Base-by-base conservation (phyloP, 2,113 vertebrate genomes). In the Spea multiplicata region DNA sequence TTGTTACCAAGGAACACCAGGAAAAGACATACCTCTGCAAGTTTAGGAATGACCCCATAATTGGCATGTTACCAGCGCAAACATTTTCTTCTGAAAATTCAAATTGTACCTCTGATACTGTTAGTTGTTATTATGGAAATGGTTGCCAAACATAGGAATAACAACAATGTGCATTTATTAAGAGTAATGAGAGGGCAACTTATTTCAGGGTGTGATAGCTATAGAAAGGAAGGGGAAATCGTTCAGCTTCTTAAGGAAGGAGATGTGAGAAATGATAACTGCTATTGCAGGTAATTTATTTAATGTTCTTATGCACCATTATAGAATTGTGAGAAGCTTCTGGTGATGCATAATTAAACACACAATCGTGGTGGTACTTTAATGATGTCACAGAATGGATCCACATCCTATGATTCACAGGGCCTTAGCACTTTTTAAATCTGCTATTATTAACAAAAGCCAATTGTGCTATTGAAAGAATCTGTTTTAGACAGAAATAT, bases 1-100 rank as follows among this genome's bases (percentile, higher is more conserved):
- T 61, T 84, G 89, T 90, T 89, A 90, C 88, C 87, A 88, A 88
- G 89, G 83, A 84, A 90, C 88, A 84, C 81, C 88, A 86, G 87
- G 85, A 77, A 84, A 87, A 83, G 85, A 83, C 71, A 88, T 88
- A 80, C 86, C 89, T 87, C 87, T 88, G 82, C 84, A 86, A 88
- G 83, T 87, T 88, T 87, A 81, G 86, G 86, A 89, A 88, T 90
- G 87, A 88, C 84, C 87, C 89, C 74, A 86, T 85, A 84, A 74
- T 83, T 88, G 89, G 84, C 81, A 78, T 4, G 5, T 30, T 48
- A 78, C 85, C 89, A 89, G 88, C 5, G 14, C 77, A 88, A 89
- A 88, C 82, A 81, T 84, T 90, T 86, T 87, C 83, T 86, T 88
- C 89, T 81, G 86, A 5, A 87, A 87, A 88, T 85, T 30, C 30